phyloP scores from a whole-genome alignment of 2,888 invertebrate genomes.

The Drosophila rellima region DNA sequence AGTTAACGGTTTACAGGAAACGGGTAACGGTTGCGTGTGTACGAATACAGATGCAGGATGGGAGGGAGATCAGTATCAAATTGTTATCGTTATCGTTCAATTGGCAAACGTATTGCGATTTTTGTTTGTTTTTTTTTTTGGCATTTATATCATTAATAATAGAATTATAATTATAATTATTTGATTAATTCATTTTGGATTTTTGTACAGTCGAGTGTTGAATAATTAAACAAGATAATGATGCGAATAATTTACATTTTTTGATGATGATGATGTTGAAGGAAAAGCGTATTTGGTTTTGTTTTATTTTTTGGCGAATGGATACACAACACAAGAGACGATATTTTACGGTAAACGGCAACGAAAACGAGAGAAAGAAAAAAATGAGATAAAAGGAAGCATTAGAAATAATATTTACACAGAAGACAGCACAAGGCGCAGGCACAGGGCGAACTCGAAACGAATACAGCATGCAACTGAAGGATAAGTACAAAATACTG shows the following conservation, averaged over 20 bases:
- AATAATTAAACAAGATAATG: slow-evolving; percentile 6
- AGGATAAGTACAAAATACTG: too few species aligned
- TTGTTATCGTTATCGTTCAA: slow-evolving; percentile 58
- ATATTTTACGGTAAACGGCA: slow-evolving; percentile 53
- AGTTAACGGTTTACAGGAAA: slow-evolving; percentile 36
- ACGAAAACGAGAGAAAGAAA: slow-evolving; percentile 49
- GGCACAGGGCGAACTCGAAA: slow-evolving; percentile 8
- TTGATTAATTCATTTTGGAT: slow-evolving; percentile 23
- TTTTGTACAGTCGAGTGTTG: slow-evolving; percentile 38
- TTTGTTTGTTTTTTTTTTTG: slow-evolving; percentile 6
- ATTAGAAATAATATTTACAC: slow-evolving; percentile 58
- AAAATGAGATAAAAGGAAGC: slow-evolving; percentile 51
- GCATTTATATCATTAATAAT: slow-evolving; percentile 15
- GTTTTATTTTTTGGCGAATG: slow-evolving; percentile 28
- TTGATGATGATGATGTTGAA: slow-evolving; percentile 42
- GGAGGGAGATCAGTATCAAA: slow-evolving; percentile 47
- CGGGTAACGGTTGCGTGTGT: slow-evolving; percentile 45
- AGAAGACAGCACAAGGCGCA: slow-evolving; percentile 20
- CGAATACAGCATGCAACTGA: slow-evolving; percentile 1
- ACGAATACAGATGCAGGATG: slow-evolving; percentile 30
- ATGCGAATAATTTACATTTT: slow-evolving; percentile 48
- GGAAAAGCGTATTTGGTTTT: slow-evolving; percentile 40
- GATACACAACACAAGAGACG: slow-evolving; percentile 50
- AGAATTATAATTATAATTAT: slow-evolving; percentile 20
- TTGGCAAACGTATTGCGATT: slow-evolving; percentile 32